These are phyloP conservation scores for Ambastaia sidthimunki DNA, from an alignment of 2,797 vertebrate genomes.

Conservation along the genomic window DNA sequence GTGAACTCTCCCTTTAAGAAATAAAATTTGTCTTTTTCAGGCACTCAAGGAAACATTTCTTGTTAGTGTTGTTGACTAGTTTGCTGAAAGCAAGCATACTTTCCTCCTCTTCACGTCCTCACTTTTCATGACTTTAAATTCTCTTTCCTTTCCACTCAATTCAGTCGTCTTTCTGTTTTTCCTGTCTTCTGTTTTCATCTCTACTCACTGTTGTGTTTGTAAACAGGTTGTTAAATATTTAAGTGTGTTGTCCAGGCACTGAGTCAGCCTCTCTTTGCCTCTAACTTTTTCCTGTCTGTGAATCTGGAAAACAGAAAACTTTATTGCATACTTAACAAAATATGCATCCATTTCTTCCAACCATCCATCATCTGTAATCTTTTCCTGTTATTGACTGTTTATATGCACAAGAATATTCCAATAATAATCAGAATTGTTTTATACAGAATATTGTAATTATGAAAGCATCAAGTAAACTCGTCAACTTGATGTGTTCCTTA, in stretches of 20 bases:
- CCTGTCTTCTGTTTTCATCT: slow-evolving; percentile 8
- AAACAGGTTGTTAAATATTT: slow-evolving; percentile 52
- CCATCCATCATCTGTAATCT: not conserved
- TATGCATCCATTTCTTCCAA: not conserved
- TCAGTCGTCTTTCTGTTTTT: not conserved
- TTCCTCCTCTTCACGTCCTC: not conserved
- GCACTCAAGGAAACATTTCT: not conserved
- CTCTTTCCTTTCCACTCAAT: not conserved
- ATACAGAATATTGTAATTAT: too few species aligned
- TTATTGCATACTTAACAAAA: not conserved
- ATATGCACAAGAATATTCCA: slow-evolving; percentile 20
- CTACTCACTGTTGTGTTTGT: slow-evolving; percentile 36
- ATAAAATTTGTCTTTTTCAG: slow-evolving; percentile 8
- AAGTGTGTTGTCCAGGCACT: slow-evolving; percentile 15
- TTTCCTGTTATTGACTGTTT: slow-evolving; percentile 40
- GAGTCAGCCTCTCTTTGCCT: slow-evolving; percentile 13
- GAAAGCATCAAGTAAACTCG: not conserved
- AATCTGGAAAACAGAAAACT: not conserved
- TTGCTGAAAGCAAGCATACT: not conserved
- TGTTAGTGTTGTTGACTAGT: not conserved
- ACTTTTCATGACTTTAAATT: not conserved
- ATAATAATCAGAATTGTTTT: not conserved
- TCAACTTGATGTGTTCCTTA: slow-evolving; percentile 1
- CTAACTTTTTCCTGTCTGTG: slow-evolving; percentile 12
- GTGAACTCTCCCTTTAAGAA: too few species aligned